These are phyloP conservation scores for Drosophila sordidula DNA, from an alignment of 2,888 invertebrate species.

Conservation along the genomic window DNA sequence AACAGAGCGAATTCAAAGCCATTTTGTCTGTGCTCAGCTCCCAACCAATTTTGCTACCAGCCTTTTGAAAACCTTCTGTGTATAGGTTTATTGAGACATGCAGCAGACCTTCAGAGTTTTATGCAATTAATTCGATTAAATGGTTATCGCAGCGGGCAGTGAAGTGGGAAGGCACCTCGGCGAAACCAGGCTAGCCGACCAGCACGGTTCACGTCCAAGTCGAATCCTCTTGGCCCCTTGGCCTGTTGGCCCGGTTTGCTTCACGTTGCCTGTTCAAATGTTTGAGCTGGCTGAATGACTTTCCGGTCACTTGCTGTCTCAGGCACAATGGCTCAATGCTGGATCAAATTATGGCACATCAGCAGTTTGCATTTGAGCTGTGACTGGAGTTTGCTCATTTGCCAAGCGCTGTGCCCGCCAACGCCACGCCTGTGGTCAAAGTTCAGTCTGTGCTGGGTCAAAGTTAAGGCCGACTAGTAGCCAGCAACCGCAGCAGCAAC, in stretches of 20 bases:
- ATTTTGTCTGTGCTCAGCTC: constrained; percentile 17
- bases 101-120: constrained; percentile 43
- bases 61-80: constrained; percentile 1
- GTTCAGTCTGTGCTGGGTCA: constrained; percentile 43
- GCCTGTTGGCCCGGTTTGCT: not conserved
- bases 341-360: constrained; percentile 51
- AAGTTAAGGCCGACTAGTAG: constrained; percentile 10
- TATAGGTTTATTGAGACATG: constrained; percentile 32
- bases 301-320: constrained; percentile 20
- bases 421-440: constrained; percentile 50
- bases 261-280: constrained; percentile 22
- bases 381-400: constrained; percentile 37
- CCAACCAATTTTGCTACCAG: constrained; percentile 4
- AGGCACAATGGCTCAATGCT: constrained; percentile 42
- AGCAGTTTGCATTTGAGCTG: constrained; percentile 47
- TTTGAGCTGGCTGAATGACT: constrained; percentile 31
- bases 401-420: constrained; percentile 12
- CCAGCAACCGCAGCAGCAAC: constrained; percentile 21
- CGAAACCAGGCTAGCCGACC: not conserved
- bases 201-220: constrained; percentile 4
- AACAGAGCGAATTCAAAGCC: constrained; percentile 24
- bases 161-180: constrained; percentile 4
- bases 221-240: not conserved
- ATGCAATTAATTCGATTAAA: constrained; percentile 75
- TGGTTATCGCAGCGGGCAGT: constrained; percentile 31